A percentile compares a stretch with the other conserved stretches of the same genome.
These are phyloP conservation scores for Cyphomyrus discorhynchus DNA, from an alignment of 2,113 vertebrate species.

Conservation along the genomic window DNA sequence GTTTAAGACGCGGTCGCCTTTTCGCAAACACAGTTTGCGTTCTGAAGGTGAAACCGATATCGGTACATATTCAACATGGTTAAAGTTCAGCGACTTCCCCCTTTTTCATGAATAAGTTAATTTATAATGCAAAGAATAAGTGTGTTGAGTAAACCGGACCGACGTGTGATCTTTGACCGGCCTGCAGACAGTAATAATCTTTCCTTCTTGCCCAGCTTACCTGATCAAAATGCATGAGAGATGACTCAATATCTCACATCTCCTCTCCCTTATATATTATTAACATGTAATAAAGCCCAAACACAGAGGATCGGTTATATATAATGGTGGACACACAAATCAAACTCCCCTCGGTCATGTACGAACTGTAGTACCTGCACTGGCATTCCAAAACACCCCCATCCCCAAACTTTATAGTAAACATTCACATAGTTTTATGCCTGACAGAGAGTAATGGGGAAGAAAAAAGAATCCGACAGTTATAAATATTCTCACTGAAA, in stretches of 20 bases:
- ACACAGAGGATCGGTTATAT: conserved; percentile 50
- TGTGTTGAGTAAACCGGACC: neutral
- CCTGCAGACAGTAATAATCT: neutral
- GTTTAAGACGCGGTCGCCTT: neutral
- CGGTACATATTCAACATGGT: neutral
- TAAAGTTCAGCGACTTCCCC: neutral
- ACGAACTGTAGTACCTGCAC: conserved; percentile 20
- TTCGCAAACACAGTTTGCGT: neutral
- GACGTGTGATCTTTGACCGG: neutral
- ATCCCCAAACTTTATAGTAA: neutral
- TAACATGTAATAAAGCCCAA: conserved; percentile 52
- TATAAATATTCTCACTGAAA: neutral
- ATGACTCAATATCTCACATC: conserved; percentile 32
- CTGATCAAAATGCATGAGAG: conserved; percentile 24
- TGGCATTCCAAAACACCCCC: neutral
- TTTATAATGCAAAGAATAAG: neutral
- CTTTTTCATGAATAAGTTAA: neutral
- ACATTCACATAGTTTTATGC: neutral
- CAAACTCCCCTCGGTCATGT: conserved; percentile 39
- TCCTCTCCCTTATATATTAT: conserved; percentile 50
- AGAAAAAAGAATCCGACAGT: neutral
- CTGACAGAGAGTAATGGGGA: neutral
- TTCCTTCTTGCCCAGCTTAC: neutral
- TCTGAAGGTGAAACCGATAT: neutral
- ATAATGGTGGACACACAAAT: conserved; percentile 36